Evolutionary conservation across 2,797 vertebrate species (phyloP), one percentile per base, ranked within the genome.

Genomic region (Meda fulgida): DNA sequence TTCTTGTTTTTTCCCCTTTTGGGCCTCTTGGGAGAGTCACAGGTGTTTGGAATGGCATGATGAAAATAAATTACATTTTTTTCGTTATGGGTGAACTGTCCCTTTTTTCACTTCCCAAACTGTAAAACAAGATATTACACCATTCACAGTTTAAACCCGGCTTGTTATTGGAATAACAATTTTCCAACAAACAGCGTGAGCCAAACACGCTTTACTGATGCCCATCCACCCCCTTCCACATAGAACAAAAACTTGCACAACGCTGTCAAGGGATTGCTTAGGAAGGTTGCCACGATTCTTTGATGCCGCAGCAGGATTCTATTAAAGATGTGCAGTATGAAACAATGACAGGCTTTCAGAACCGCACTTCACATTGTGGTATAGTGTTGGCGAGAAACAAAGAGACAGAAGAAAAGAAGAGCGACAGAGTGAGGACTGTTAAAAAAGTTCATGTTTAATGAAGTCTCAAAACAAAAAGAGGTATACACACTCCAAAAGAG

Each of bases 361-460:
- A 83, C 85, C 48, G 43, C 31, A 43, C 81, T 81, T 84, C 81
- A 84, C 58, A 84, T 72, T 34, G 78, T 48, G 21, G 46, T 48
- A 26, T 53, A 63, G 46, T 69, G 83, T 29, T 72, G 58, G 73
- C 38, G 43, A 71, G 26, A 84, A 26, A 34, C 34, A 77, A 69
- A 71, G 75, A 78, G 29, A 38, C n/a, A 23, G 66, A 60, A 43
- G 23, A 40, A 66, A 75, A 73, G 55, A 70, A 65, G 11, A 78
- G 85, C 26, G 13, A 53, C 23, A 21, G 40, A 67, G 63, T n/a
- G 60, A 86, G 78, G 78, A 77, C 83, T 77, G 73, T 70, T 31
- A n/a, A 81, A 67, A 87, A 86, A 86, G 81, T 73, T 84, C 81
- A 85, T 85, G 81, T 73, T 83, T 84, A 87, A 87, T 89, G 86